Conservation (phyloP, 2,797 vertebrate species). For the Remorina albescens region DNA sequence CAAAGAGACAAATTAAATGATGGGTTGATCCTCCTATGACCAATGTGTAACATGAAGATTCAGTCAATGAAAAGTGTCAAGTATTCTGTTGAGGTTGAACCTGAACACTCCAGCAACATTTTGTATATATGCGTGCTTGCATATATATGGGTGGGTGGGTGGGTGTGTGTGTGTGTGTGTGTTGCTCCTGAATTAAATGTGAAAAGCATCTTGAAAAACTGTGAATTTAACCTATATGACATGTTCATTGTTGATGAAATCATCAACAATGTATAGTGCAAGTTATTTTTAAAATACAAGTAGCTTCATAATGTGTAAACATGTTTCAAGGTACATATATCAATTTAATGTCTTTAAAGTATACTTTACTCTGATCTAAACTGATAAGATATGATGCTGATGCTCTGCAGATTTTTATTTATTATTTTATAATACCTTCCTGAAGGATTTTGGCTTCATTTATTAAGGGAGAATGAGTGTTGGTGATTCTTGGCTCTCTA, state of each 20-base stretch:
- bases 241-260: not conserved
- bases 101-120: no score
- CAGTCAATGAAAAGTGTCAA: slow-evolving; percentile 8
- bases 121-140: no score
- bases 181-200: slow-evolving; percentile 18
- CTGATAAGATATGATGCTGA: no score
- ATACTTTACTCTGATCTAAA: no score
- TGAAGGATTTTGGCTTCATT: slow-evolving; percentile 31
- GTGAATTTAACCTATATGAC: slow-evolving; percentile 28
- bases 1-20: slow-evolving; percentile 1
- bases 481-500: no score
- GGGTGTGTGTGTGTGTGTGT: not conserved
- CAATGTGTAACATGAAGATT: slow-evolving; percentile 6
- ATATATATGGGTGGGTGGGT: no score
- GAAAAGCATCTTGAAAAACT: not conserved
- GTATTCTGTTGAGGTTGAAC: no score
- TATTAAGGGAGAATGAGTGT: no score
- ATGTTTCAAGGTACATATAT: not conserved
- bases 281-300: slow-evolving; percentile 2
- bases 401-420: not conserved
- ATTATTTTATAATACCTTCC: slow-evolving; percentile 9
- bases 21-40: slow-evolving; percentile 3
- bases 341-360: not conserved
- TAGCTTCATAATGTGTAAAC: no score
- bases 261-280: not conserved